Conservation (phyloP, 2,888 invertebrate species). For the Acholoe squamosa region DNA sequence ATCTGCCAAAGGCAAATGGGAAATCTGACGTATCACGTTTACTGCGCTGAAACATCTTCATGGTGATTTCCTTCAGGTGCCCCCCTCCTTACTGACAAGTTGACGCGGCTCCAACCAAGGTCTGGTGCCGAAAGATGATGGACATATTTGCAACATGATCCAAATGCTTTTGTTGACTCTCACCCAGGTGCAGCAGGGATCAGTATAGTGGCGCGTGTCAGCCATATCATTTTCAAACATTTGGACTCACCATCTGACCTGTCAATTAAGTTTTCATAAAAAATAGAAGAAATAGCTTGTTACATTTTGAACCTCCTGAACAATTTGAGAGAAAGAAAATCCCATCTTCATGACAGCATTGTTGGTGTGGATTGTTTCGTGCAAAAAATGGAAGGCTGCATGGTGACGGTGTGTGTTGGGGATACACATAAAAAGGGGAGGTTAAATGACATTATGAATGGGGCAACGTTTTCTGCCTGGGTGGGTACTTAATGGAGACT, state of each 20-base stretch:
- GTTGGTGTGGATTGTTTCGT: no score
- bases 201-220: not conserved
- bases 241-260: slow-evolving; percentile 29
- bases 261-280: not conserved
- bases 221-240: slow-evolving; percentile 43
- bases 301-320: no score
- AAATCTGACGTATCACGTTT: slow-evolving; percentile 43
- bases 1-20: not conserved
- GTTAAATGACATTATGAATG: no score
- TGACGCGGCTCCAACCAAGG: not conserved
- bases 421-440: no score
- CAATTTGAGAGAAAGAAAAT: no score
- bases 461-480: no score
- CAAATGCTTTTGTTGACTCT: not conserved
- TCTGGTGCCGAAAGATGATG: not conserved
- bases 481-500: no score
- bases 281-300: no score
- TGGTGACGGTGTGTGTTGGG: no score
- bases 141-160: slow-evolving; percentile 50
- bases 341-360: no score
- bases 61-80: not conserved
- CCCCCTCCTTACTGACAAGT: not conserved
- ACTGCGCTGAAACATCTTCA: slow-evolving; percentile 13
- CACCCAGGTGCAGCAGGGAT: not conserved
- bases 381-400: no score